phyloP scores from a whole-genome alignment of 2,797 vertebrate genomes.

The Balearica regulorum region DNA sequence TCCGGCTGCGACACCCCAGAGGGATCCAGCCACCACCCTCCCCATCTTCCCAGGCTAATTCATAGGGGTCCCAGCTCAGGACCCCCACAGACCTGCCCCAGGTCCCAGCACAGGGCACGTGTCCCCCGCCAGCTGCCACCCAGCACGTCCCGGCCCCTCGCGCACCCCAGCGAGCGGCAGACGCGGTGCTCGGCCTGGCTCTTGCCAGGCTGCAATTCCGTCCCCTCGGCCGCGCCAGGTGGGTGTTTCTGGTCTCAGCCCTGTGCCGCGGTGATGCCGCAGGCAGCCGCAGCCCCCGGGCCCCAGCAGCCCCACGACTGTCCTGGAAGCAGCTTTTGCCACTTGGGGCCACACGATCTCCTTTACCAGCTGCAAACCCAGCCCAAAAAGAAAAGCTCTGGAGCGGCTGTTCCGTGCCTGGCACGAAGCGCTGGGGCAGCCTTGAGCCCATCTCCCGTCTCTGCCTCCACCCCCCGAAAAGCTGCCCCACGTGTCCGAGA shows the following conservation, averaged over 20 bases:
- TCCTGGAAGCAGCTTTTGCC: not conserved
- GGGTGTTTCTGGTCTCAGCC: not conserved
- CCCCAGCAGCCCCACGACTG: fast-evolving
- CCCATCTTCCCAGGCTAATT: not conserved
- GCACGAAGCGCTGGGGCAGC: fast-evolving
- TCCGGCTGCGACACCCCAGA: not conserved
- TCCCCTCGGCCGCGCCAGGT: not conserved
- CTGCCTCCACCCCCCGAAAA: not conserved
- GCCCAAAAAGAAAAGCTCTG: not conserved
- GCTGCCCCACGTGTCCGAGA: fast-evolving
- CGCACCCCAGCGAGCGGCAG: fast-evolving
- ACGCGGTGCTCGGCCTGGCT: fast-evolving
- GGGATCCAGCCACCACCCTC: not conserved
- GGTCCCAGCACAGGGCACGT: fast-evolving
- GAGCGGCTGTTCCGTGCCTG: fast-evolving
- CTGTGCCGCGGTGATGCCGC: fast-evolving
- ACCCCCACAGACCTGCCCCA: fast-evolving
- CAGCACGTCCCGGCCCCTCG: fast-evolving
- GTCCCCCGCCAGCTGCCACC: fast-evolving
- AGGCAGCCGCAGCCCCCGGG: fast-evolving
- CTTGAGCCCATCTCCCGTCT: fast-evolving
- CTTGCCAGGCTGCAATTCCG: fast-evolving
- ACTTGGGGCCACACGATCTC: fast-evolving
- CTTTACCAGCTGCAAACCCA: fast-evolving
- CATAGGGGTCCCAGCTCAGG: fast-evolving